Percentiles rank a stretch among this genome's conserved stretches.
Evolutionary conservation across 2,888 invertebrate species (phyloP).

Genomic region (Limnephilus auricula): DNA sequence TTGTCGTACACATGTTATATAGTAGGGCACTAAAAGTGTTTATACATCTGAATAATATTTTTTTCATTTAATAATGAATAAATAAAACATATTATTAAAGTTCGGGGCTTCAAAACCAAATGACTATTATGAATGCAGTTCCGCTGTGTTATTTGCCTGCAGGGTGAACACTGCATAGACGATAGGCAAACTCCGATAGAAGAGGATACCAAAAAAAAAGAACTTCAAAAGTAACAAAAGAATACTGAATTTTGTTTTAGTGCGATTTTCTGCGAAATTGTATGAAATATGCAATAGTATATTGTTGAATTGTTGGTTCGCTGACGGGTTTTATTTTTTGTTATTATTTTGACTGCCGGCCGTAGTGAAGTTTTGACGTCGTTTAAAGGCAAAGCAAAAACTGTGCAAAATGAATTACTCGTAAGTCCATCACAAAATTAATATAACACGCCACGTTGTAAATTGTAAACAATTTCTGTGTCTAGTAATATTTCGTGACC

Average conservation of each 20-base stretch:
- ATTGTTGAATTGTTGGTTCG: background rate
- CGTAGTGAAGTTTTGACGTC: background rate
- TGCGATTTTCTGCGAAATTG: background rate
- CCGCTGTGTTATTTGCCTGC: background rate
- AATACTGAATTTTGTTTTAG: too few relatives aligned
- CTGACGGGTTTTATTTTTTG: background rate
- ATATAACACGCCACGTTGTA: background rate
- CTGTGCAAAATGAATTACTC: background rate
- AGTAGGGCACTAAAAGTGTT: too few relatives aligned
- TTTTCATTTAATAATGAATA: too few relatives aligned
- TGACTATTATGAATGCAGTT: background rate
- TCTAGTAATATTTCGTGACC: constrained; percentile 4
- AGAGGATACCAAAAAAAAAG: too few relatives aligned
- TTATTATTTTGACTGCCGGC: background rate
- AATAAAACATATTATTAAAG: too few relatives aligned
- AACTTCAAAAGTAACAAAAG: too few relatives aligned
- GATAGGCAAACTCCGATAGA: too few relatives aligned
- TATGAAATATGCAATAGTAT: background rate
- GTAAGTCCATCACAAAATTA: background rate
- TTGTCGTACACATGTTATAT: too few relatives aligned
- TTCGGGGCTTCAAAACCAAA: background rate
- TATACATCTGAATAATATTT: too few relatives aligned
- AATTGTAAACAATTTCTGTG: background rate
- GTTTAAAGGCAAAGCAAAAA: background rate
- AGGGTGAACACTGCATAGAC: background rate